A percentile compares a stretch with the other conserved stretches of the same genome.
Evolutionary conservation across 2,797 vertebrate genomes (phyloP).

Genomic region (Euphonia xanthogaster): DNA sequence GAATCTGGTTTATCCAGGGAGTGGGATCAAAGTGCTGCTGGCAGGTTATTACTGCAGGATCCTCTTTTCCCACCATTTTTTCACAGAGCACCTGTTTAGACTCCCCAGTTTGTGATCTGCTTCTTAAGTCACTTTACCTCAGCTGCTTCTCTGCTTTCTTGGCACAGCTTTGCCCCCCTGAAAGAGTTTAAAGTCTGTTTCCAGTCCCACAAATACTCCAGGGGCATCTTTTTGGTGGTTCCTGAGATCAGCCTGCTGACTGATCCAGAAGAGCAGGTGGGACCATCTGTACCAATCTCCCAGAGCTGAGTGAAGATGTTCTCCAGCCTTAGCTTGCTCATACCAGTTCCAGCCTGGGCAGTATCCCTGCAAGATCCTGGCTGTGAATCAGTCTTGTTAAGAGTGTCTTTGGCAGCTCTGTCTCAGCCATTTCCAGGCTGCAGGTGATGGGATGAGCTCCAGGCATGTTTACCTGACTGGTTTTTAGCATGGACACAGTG

Average conservation of each 20-base stretch:
- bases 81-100: not conserved
- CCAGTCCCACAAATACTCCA: not conserved
- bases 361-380: not conserved
- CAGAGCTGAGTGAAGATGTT: not conserved
- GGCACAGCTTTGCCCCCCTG: rapidly evolving
- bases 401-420: not conserved
- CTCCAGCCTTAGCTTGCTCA: not conserved
- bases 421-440: not conserved
- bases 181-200: not conserved
- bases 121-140: not conserved
- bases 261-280: not conserved
- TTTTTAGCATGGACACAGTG: not conserved
- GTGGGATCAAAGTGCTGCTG: not conserved
- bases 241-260: not conserved
- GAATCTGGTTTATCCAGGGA: not conserved
- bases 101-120: not conserved
- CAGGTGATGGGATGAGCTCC: not conserved
- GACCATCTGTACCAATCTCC: not conserved
- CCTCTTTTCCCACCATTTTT: not conserved
- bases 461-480: not conserved
- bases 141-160: not conserved
- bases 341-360: not conserved
- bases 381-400: not conserved
- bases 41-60: not conserved
- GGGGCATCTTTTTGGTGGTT: not conserved